Conservation (phyloP, 1,140 invertebrate genomes). For the Atta texana region DNA sequence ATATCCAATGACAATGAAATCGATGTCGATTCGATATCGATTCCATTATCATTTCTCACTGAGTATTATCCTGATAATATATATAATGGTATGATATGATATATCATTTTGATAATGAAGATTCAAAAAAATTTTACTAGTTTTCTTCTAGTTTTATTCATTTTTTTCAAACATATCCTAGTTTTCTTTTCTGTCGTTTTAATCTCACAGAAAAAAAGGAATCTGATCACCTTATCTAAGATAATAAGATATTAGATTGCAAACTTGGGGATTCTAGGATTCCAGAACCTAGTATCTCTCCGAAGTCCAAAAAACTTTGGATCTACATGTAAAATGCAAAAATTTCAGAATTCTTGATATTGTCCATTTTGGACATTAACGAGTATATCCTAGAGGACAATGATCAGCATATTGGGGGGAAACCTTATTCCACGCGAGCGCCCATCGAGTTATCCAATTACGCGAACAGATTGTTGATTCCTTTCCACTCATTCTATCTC, state of each 20-base stretch:
- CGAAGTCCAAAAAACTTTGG: neutral
- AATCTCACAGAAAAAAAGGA: neutral
- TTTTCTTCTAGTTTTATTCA: neutral
- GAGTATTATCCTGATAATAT: too few relatives aligned
- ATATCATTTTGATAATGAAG: neutral
- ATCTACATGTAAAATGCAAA: constrained; percentile 45
- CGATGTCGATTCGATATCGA: too few relatives aligned
- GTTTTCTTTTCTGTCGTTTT: neutral
- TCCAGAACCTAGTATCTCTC: neutral
- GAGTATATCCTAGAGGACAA: neutral
- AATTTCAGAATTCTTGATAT: constrained; percentile 31
- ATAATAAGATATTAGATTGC: neutral
- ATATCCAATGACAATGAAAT: neutral
- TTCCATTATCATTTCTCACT: too few relatives aligned
- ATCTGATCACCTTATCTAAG: neutral
- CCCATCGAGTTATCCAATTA: constrained; percentile 57
- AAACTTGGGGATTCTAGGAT: neutral
- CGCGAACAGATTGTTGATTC: constrained; percentile 55
- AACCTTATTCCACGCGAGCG: constrained; percentile 2
- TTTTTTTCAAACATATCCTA: neutral
- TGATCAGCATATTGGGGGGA: constrained; percentile 31
- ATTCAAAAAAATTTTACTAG: neutral
- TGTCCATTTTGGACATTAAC: constrained; percentile 14
- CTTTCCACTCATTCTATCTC: constrained; percentile 40
- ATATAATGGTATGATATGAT: neutral